A percentile compares a stretch with the other conserved stretches of the same genome.
Conservation (phyloP, 2,113 vertebrate genomes). For the Oncorhynchus clarkii region DNA sequence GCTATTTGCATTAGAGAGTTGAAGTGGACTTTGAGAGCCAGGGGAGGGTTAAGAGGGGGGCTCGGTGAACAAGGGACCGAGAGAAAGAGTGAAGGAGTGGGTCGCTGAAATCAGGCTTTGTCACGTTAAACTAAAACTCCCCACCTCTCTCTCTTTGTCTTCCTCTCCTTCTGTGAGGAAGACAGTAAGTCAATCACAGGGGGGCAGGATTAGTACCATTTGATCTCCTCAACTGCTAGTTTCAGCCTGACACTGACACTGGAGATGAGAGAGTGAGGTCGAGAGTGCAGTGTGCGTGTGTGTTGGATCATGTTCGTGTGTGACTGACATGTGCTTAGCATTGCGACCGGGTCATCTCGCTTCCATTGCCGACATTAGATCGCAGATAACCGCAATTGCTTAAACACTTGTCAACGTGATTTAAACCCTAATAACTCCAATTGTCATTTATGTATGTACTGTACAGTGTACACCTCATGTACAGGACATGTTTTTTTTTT, state of each 20-base stretch:
- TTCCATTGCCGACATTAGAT: background rate
- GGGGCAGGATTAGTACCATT: slow-evolving; percentile 64
- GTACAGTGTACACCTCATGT: background rate
- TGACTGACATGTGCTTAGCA: no score
- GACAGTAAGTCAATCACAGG: slow-evolving; percentile 64
- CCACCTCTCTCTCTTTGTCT: slow-evolving; percentile 15
- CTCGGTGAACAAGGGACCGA: slow-evolving; percentile 51
- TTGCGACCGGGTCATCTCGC: background rate
- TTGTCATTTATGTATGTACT: slow-evolving; percentile 39
- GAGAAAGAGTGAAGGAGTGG: slow-evolving; percentile 39
- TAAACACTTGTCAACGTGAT: slow-evolving; percentile 41
- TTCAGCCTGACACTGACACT: slow-evolving; percentile 39
- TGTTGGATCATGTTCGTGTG: background rate
- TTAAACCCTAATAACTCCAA: slow-evolving; percentile 49
- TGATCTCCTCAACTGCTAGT: slow-evolving; percentile 60
- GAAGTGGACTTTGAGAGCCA: slow-evolving; percentile 50
- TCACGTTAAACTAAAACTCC: slow-evolving; percentile 54
- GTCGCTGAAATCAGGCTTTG: slow-evolving; percentile 67
- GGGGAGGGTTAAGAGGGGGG: slow-evolving; percentile 28
- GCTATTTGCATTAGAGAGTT: slow-evolving; percentile 65
- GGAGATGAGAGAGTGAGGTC: slow-evolving; percentile 34
- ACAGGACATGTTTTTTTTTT: no score
- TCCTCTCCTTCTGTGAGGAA: slow-evolving; percentile 33
- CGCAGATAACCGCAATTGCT: slow-evolving; percentile 15
- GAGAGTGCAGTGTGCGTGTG: slow-evolving; percentile 8